Conservation (phyloP, 2,113 vertebrate species). For the Myotis lucifugus region DNA sequence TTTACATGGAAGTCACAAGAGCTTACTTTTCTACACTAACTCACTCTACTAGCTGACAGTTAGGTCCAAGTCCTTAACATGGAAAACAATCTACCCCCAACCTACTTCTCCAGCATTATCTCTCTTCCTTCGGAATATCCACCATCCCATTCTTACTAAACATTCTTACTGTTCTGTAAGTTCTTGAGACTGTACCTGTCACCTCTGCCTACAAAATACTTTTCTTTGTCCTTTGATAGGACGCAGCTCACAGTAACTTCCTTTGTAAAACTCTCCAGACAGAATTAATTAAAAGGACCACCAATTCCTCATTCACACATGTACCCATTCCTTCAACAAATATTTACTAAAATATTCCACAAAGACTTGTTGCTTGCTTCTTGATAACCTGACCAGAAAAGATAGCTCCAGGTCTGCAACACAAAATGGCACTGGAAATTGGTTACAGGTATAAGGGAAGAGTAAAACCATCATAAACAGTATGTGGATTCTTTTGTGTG, state of each 20-base stretch:
- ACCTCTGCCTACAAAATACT: background rate
- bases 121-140: background rate
- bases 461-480: background rate
- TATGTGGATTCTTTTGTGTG: background rate
- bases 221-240: background rate
- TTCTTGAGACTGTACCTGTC: background rate
- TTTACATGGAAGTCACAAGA: background rate
- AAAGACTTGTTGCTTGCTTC: background rate
- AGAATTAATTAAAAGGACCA: slow-evolving; percentile 20
- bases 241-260: background rate
- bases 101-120: background rate
- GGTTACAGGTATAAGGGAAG: background rate
- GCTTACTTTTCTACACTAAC: background rate
- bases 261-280: background rate
- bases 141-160: background rate
- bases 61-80: background rate
- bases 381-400: background rate
- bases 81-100: background rate
- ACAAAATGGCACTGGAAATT: background rate
- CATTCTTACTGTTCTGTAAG: background rate
- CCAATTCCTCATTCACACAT: background rate
- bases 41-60: background rate
- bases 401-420: background rate
- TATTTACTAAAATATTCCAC: background rate
- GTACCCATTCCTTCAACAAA: background rate